These are phyloP conservation scores for Ataeniobius toweri DNA, from an alignment of 2,797 vertebrate species.

Conservation along the genomic window DNA sequence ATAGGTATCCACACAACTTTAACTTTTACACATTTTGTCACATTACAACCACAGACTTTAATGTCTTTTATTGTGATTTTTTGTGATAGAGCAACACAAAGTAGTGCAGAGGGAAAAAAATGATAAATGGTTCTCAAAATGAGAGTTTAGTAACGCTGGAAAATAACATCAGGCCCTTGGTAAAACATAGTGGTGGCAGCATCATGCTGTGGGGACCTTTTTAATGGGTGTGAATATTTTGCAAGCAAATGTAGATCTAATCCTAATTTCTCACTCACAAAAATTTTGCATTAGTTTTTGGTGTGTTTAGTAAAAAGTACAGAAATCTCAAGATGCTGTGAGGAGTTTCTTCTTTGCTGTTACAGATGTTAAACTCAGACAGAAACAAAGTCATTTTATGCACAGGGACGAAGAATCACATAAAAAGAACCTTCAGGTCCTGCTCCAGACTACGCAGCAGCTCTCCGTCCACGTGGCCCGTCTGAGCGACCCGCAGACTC, in stretches of 20 bases:
- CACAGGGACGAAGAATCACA: too few species aligned
- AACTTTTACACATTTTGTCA: background rate
- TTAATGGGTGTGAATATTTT: background rate
- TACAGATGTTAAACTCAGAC: too few species aligned
- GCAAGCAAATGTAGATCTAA: too few species aligned
- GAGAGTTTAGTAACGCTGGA: too few species aligned
- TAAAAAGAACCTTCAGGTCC: constrained; percentile 89
- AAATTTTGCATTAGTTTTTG: too few species aligned
- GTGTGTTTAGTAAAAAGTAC: background rate
- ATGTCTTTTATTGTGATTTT: background rate
- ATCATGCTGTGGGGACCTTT: background rate
- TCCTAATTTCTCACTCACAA: too few species aligned
- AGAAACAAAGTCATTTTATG: background rate
- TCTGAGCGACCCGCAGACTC: constrained; percentile 95
- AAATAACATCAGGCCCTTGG: too few species aligned
- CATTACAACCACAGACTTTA: background rate
- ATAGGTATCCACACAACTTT: too few species aligned
- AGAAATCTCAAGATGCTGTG: background rate
- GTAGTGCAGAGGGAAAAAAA: background rate
- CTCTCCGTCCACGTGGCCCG: constrained; percentile 95
- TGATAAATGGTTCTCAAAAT: background rate
- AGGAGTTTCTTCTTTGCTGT: background rate
- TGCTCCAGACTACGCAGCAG: constrained; percentile 94
- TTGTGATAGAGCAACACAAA: background rate
- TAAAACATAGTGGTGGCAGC: background rate